These are phyloP conservation scores for Cerceris rybyensis DNA, from an alignment of 2,888 invertebrate species.

Conservation along the genomic window DNA sequence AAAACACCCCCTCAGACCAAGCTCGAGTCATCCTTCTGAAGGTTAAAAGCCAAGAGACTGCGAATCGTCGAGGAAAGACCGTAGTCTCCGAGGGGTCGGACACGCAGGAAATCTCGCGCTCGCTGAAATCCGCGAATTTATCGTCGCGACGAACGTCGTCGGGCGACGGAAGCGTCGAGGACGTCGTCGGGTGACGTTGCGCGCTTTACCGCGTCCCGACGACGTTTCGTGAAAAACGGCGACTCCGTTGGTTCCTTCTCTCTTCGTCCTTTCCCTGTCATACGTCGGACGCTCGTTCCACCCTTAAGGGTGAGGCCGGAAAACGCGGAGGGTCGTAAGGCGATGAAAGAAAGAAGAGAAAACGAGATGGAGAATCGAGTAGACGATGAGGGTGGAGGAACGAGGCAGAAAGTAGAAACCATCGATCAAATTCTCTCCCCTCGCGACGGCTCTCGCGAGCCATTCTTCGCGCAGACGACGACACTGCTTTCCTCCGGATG, in stretches of 20 bases:
- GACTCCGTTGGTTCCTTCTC: conserved; percentile 48
- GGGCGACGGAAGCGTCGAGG: conserved; percentile 35
- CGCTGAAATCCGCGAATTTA: conserved; percentile 49
- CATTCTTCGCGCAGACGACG: conserved; percentile 2
- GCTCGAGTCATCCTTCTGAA: too few relatives aligned
- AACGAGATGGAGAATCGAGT: conserved; percentile 12
- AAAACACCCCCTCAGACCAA: neutral
- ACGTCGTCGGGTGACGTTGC: conserved; percentile 10
- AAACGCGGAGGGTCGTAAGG: neutral
- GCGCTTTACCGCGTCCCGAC: conserved; percentile 39
- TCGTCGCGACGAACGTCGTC: conserved; percentile 26
- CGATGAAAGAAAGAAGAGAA: neutral
- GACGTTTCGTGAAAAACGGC: conserved; percentile 72
- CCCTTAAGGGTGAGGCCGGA: conserved; percentile 2
- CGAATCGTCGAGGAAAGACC: conserved; percentile 23
- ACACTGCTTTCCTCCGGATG: conserved; percentile 15
- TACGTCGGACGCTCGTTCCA: conserved; percentile 16
- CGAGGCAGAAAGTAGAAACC: conserved; percentile 48
- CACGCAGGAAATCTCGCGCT: conserved; percentile 44
- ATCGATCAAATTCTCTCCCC: conserved; percentile 66
- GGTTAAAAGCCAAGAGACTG: too few relatives aligned
- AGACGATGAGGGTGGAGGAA: conserved; percentile 13
- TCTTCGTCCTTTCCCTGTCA: conserved; percentile 32
- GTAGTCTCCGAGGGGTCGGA: conserved; percentile 23
- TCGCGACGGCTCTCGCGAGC: neutral